These are phyloP conservation scores for Hermaeophaga mercurialis DNA, from an alignment of 2,888 invertebrate species.

Conservation along the genomic window DNA sequence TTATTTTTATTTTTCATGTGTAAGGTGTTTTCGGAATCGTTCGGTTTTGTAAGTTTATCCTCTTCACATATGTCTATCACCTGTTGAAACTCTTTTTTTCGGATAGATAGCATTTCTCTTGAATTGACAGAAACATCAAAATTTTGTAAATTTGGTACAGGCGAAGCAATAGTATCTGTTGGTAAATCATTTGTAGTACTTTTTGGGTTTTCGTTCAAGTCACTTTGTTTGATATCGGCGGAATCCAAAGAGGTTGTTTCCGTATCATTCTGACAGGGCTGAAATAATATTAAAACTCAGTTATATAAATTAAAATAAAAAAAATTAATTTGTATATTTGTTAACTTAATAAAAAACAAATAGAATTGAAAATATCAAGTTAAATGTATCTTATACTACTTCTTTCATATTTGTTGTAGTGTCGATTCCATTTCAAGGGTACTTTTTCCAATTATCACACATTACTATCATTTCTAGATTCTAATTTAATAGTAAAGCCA, in stretches of 20 bases:
- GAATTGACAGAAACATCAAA: slow-evolving; percentile 11
- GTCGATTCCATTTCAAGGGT: slow-evolving; percentile 19
- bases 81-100: slow-evolving; percentile 8
- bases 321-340: no score
- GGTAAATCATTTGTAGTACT: not conserved
- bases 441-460: slow-evolving; percentile 24
- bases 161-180: not conserved
- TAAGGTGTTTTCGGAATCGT: no score
- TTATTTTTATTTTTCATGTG: no score
- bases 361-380: not conserved
- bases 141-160: not conserved
- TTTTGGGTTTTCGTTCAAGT: slow-evolving; percentile 13
- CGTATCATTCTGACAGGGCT: not conserved
- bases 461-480: slow-evolving; percentile 7
- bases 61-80: no score
- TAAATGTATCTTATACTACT: slow-evolving; percentile 17
- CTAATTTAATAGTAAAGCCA: not conserved
- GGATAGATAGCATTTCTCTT: slow-evolving; percentile 10
- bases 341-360: no score
- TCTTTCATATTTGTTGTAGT: slow-evolving; percentile 13
- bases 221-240: slow-evolving; percentile 16
- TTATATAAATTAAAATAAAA: no score
- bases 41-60: no score
- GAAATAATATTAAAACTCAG: no score
- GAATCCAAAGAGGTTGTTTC: slow-evolving; percentile 29